These are phyloP conservation scores for Ciconia nigra DNA, from an alignment of 2,797 vertebrate species.

Conservation along the genomic window DNA sequence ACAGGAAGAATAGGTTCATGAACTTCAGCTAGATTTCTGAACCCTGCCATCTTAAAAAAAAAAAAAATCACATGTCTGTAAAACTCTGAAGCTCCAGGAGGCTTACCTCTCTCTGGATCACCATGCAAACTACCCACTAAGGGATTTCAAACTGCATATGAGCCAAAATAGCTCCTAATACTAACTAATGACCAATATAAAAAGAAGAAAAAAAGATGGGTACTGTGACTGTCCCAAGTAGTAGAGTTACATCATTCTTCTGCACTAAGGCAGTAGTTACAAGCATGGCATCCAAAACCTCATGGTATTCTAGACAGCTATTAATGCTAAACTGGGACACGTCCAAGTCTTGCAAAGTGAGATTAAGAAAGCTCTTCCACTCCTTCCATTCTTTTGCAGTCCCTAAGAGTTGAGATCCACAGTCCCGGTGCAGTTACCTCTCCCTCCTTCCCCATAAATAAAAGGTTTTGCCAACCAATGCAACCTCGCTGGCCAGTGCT, in stretches of 20 bases:
- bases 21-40: slow-evolving; percentile 50
- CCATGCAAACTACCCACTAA: not conserved
- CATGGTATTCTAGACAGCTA: not conserved
- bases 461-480: not conserved
- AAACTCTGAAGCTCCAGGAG: not conserved
- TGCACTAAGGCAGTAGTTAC: not conserved
- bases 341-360: not conserved
- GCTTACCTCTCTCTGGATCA: not conserved
- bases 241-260: not conserved
- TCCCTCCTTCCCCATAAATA: not conserved
- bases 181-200: not conserved
- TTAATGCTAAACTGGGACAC: not conserved
- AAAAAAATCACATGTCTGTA: not conserved
- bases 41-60: slow-evolving; percentile 30
- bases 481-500: not conserved
- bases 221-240: not conserved
- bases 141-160: not conserved
- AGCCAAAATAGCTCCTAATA: not conserved
- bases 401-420: not conserved
- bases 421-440: not conserved
- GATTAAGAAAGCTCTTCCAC: not conserved
- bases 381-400: not conserved
- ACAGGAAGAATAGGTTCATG: slow-evolving; percentile 65
- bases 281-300: not conserved
- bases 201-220: not conserved